Base-by-base conservation (phyloP, 2,888 invertebrate species). In the Agapostemon virescens region DNA sequence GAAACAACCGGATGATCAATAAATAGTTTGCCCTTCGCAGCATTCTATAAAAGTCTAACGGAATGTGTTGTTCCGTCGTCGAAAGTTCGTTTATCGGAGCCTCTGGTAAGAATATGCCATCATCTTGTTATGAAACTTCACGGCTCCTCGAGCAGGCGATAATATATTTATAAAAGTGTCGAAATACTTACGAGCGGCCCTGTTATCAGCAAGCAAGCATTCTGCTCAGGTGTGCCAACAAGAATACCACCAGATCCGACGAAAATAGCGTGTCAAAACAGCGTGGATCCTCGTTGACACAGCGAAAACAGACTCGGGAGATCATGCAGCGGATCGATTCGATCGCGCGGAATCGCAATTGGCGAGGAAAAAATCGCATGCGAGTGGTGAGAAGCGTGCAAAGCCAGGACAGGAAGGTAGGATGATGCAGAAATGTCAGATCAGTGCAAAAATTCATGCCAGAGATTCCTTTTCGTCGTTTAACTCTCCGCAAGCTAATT, bases 191-290 rank as follows among this genome's bases (percentile, higher is more conserved):
- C 55, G 55, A 55, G 55, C 55, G 17, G 55, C 17, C 26, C 26
- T 30, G 55, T 26, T 55, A 55, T 55, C 55, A 55, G 55, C 55
- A 55, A 55, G 55, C 55, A 30, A 26, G 55, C 26, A 26, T 26
- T 55, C 23, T 17, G 55, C 2, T 55, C 55, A 30, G 26, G 15
- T 55, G 55, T 55, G 55, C 26, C 55, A 55, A 55, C 55, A 55
- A 55, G 55, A 55, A 30, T 49, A 49, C n/a, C n/a, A 49, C 1
- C 49, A n/a, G 49, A 9, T 1, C 11, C 49, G 49, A 49, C 49
- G n/a, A 49, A 49, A 49, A n/a, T 49, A 49, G 4, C 49, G 17
- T 15, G 2, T 55, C 17, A 17, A 26, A 26, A 26, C 26, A 17
- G 26, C 0, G 55, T 55, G 26, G 26, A 30, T 26, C 17, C 55